Conservation (phyloP, 2,797 vertebrate genomes). For the Taenioides sp. region DNA sequence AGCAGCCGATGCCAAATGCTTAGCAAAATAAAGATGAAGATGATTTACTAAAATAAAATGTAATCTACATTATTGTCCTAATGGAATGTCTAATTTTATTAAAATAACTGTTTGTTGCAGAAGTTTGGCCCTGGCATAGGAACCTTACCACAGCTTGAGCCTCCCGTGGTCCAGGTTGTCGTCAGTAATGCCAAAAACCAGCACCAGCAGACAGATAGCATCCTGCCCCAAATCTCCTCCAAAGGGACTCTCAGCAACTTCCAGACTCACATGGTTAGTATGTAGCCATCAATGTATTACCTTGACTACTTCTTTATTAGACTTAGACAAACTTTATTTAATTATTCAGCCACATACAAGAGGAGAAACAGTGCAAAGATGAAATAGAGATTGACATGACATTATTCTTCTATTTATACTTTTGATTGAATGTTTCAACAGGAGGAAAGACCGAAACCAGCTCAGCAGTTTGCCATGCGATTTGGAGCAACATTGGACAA, state of each 20-base stretch:
- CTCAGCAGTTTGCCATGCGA: conserved; percentile 66
- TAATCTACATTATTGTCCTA: conserved; percentile 3
- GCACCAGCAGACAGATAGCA: conserved; percentile 76
- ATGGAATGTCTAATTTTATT: background rate
- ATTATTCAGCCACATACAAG: too few species aligned
- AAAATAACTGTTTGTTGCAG: conserved; percentile 49
- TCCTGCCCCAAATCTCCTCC: conserved; percentile 79
- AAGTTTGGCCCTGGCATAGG: conserved; percentile 71
- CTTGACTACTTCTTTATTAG: too few species aligned
- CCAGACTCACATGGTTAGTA: conserved; percentile 69
- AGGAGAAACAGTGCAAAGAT: too few species aligned
- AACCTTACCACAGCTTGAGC: conserved; percentile 78
- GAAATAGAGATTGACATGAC: too few species aligned
- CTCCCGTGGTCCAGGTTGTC: conserved; percentile 77
- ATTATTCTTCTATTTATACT: background rate
- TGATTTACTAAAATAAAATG: conserved; percentile 19
- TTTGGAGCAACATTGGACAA: conserved; percentile 75
- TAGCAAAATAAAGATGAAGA: conserved; percentile 13
- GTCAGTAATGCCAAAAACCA: conserved; percentile 81
- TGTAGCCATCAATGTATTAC: background rate
- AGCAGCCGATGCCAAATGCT: conserved; percentile 24
- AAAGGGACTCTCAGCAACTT: conserved; percentile 74
- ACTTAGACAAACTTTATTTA: too few species aligned
- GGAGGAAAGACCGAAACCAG: conserved; percentile 77
- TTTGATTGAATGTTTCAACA: conserved; percentile 44